phyloP scores from a whole-genome alignment of 2,797 vertebrate species.

The Lutjanus argentimaculatus region DNA sequence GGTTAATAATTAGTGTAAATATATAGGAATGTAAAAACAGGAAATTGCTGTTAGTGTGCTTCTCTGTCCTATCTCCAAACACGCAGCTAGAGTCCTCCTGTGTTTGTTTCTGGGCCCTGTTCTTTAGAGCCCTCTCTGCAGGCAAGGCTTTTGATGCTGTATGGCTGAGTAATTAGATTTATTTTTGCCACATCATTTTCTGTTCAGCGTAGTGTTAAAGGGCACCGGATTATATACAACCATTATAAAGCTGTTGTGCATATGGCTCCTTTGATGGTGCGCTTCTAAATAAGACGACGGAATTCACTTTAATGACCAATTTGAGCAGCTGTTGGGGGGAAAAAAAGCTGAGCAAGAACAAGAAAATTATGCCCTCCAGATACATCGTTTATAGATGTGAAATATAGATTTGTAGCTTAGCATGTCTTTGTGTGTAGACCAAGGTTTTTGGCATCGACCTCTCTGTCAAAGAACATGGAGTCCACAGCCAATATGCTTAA shows the following conservation, averaged over 20 bases:
- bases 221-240: conserved; percentile 75
- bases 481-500: conserved; percentile 17
- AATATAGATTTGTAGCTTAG: conserved; percentile 53
- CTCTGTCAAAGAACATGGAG: conserved; percentile 28
- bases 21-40: conserved; percentile 45
- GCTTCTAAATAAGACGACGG: conserved; percentile 63
- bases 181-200: conserved; percentile 80
- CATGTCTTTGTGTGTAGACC: conserved; percentile 28
- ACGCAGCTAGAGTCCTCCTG: conserved; percentile 51
- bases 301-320: conserved; percentile 76
- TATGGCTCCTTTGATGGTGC: conserved; percentile 71
- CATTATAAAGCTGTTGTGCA: conserved; percentile 77
- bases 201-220: conserved; percentile 80
- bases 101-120: conserved; percentile 66
- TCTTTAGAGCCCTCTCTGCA: conserved; percentile 63
- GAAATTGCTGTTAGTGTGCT: conserved; percentile 49
- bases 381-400: conserved; percentile 51
- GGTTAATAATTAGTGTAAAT: conserved; percentile 64
- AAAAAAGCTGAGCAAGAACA: conserved; percentile 33
- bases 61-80: conserved; percentile 63
- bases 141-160: conserved; percentile 71
- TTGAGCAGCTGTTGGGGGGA: conserved; percentile 44
- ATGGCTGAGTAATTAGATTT: conserved; percentile 81
- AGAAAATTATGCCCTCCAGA: conserved; percentile 50
- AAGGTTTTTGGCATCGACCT: conserved; percentile 29